A percentile compares a stretch with the other conserved stretches of the same genome.
phyloP scores from a whole-genome alignment of 2,888 invertebrate genomes.

The Oxytorus armatus region DNA sequence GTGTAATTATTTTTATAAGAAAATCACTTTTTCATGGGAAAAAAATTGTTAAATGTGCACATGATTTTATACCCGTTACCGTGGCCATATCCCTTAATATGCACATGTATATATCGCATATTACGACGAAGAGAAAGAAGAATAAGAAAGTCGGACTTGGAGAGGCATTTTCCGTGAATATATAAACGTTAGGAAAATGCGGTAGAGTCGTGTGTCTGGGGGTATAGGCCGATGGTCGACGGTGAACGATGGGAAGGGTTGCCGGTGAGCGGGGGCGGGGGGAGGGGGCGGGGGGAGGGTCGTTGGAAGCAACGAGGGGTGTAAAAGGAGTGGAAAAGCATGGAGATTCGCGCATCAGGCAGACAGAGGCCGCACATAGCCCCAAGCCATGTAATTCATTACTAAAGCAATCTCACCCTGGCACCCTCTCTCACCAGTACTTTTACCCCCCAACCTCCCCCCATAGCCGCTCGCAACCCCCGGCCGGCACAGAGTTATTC shows the following conservation, averaged over 20 bases:
- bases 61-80: too few relatives aligned
- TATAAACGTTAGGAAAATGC: slow-evolving; percentile 57
- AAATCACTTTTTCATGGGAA: too few relatives aligned
- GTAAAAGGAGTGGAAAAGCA: slow-evolving; percentile 62
- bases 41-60: too few relatives aligned
- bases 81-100: background rate
- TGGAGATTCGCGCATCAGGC: slow-evolving; percentile 72
- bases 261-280: slow-evolving; percentile 31
- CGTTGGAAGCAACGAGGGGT: background rate
- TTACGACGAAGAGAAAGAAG: slow-evolving; percentile 40
- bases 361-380: slow-evolving; percentile 79
- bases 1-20: too few relatives aligned
- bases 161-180: slow-evolving; percentile 38
- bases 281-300: slow-evolving; percentile 37
- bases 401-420: slow-evolving; percentile 83
- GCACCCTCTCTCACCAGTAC: slow-evolving; percentile 77
- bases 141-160: slow-evolving; percentile 53
- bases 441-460: slow-evolving; percentile 57
- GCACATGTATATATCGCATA: background rate
- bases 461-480: slow-evolving; percentile 53
- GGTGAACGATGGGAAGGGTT: too few relatives aligned
- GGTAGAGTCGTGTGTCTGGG: slow-evolving; percentile 61
- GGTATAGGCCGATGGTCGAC: slow-evolving; percentile 60
- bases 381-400: slow-evolving; percentile 84
- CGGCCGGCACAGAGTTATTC: slow-evolving; percentile 63